These are phyloP conservation scores for Malurus cyaneus DNA, from an alignment of 2,113 vertebrate genomes.

Conservation along the genomic window DNA sequence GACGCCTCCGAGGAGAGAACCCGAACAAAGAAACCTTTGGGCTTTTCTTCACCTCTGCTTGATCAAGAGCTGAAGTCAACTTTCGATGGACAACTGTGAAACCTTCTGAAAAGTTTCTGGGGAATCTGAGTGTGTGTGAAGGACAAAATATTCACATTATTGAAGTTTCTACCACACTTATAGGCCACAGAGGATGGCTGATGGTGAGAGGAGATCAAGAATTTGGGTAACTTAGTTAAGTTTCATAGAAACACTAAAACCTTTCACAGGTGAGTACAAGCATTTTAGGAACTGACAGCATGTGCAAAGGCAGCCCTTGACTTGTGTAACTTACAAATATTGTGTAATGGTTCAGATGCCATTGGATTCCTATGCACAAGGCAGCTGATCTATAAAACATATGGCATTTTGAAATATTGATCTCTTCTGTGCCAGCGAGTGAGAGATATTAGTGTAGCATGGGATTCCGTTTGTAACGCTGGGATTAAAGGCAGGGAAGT, in stretches of 20 bases:
- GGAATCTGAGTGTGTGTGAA: neutral
- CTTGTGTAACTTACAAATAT: constrained; percentile 26
- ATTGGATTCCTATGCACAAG: constrained; percentile 60
- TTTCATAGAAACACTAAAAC: neutral
- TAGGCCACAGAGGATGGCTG: neutral
- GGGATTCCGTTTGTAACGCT: constrained; percentile 74
- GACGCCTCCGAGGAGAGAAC: neutral
- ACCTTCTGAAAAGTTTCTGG: neutral
- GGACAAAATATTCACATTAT: neutral
- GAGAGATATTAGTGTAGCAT: constrained; percentile 73
- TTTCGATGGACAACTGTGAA: neutral
- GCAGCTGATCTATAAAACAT: constrained; percentile 74
- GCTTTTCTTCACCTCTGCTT: neutral
- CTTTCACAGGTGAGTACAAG: neutral
- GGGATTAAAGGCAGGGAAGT: constrained; percentile 78
- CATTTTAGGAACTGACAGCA: neutral
- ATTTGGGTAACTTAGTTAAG: neutral
- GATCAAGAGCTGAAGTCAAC: neutral
- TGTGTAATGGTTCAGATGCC: constrained; percentile 39
- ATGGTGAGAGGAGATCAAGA: neutral
- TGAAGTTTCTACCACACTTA: neutral
- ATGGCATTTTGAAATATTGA: constrained; percentile 79
- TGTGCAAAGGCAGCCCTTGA: neutral
- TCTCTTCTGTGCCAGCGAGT: constrained; percentile 70
- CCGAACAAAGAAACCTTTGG: neutral